Evolutionary conservation across 2,888 invertebrate species (phyloP).

Genomic region (Scotopteryx bipunctaria): DNA sequence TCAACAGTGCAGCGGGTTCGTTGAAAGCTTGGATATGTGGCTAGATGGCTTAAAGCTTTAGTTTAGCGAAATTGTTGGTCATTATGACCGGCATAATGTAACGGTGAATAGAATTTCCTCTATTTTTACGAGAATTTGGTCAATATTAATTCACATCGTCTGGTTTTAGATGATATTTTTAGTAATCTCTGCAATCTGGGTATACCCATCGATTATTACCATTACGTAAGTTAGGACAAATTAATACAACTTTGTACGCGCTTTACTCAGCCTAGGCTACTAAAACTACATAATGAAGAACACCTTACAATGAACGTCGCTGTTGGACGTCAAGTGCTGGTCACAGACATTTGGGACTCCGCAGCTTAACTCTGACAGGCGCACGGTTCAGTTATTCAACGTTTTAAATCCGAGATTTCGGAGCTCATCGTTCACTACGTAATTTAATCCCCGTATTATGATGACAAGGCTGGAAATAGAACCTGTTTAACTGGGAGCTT

Average conservation of each 20-base stretch:
- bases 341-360: not conserved
- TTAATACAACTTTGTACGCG: too few relatives aligned
- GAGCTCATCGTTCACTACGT: conserved; percentile 16
- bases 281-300: too few relatives aligned
- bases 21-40: conserved; percentile 14
- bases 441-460: conserved; percentile 18
- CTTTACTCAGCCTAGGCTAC: too few relatives aligned
- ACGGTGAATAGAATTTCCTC: too few relatives aligned
- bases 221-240: too few relatives aligned
- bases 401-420: conserved; percentile 17
- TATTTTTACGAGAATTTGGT: too few relatives aligned
- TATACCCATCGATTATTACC: too few relatives aligned
- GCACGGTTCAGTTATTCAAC: conserved; percentile 17
- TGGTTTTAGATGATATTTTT: too few relatives aligned
- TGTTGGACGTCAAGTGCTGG: not conserved
- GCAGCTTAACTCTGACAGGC: conserved; percentile 1
- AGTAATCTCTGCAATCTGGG: too few relatives aligned
- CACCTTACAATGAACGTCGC: too few relatives aligned
- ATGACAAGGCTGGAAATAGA: conserved; percentile 10
- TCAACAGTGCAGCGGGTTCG: conserved; percentile 15
- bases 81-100: not conserved
- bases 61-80: not conserved
- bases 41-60: not conserved
- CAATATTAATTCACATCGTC: too few relatives aligned
- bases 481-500: conserved; percentile 1